Evolutionary conservation across 2,888 invertebrate genomes (phyloP), one percentile per base, ranked within the genome.

Genomic region (Uropetala carovei): DNA sequence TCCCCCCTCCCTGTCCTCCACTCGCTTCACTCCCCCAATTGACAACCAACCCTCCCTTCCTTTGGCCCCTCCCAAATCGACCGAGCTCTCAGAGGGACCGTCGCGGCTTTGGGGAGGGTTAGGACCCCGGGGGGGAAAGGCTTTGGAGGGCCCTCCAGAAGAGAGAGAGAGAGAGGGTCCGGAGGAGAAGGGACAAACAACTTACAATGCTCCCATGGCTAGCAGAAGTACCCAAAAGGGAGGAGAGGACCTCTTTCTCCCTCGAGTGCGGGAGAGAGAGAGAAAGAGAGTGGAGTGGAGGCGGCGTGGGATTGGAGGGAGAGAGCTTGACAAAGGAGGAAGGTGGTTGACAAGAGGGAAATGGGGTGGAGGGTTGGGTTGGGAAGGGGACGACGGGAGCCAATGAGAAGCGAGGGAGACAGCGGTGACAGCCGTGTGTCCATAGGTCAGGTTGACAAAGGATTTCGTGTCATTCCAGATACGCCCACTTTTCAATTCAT

Each of bases 371-470:
- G 64, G 43, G 82, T 22, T 16, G 43, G 43, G 43, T 43, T 5
- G 43, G 43, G 5, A 43, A 27, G 60, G 59, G 30, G 27, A 30
- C 30, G 27, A 7, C 10, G 59, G 13, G 27, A 30, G 27, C 75
- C 75, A 75, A 75, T 75, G 75, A 22, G 13, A 13, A 27, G 27
- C 22, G 3, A 75, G 11, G 27, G 16, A 22, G 43, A 43, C 43
- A 43, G 43, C 43, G 43, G 43, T 43, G 43, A 43, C 43, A 43
- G 43, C 22, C 75, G 18, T 75, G 75, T 75, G 22, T 75, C 75
- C 75, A 75, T 75, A 75, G 75, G 75, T 64, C 64, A n/a, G 64
- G n/a, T n/a, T 75, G 75, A 75, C 75, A 75, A 18, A 68, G n/a
- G 68, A 22, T 68, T 22, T 68, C 68, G 22, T 75, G 75, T 75